phyloP scores from a whole-genome alignment of 2,888 invertebrate genomes.

The Lasioglossum calceatum region DNA sequence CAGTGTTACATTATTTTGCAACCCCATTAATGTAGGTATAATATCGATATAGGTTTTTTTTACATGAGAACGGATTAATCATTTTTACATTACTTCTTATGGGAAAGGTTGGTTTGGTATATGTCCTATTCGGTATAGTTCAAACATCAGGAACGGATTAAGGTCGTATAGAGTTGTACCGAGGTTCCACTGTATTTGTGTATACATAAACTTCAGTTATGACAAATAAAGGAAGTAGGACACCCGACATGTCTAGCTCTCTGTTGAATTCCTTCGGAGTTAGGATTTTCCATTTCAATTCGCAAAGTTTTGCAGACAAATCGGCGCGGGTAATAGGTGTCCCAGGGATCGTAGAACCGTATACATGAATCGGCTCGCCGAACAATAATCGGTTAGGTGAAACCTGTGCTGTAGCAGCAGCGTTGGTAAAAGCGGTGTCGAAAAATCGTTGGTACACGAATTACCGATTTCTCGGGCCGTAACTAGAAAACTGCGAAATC shows the following conservation, averaged over 20 bases:
- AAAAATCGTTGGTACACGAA: neutral
- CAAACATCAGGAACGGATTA: no score
- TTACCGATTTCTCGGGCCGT: neutral
- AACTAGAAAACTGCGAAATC: neutral
- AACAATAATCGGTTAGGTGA: conserved; percentile 1
- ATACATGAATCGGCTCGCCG: neutral
- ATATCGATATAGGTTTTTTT: no score
- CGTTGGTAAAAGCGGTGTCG: neutral
- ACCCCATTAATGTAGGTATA: no score
- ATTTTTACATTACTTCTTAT: no score
- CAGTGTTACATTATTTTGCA: no score
- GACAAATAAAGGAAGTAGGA: no score
- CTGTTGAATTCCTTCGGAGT: neutral
- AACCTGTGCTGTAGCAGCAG: neutral
- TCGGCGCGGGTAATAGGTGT: neutral
- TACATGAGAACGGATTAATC: no score
- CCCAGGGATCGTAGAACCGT: neutral
- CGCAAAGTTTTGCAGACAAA: neutral
- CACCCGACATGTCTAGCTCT: neutral
- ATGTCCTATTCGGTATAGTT: no score
- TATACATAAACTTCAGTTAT: no score
- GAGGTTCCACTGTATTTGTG: no score
- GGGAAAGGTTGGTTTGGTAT: no score
- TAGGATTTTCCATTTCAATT: neutral
- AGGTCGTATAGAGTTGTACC: no score